Percentiles rank a stretch among this genome's conserved stretches.
Conservation (phyloP, 2,888 invertebrate species). For the Eueremaeus valkanovi region DNA sequence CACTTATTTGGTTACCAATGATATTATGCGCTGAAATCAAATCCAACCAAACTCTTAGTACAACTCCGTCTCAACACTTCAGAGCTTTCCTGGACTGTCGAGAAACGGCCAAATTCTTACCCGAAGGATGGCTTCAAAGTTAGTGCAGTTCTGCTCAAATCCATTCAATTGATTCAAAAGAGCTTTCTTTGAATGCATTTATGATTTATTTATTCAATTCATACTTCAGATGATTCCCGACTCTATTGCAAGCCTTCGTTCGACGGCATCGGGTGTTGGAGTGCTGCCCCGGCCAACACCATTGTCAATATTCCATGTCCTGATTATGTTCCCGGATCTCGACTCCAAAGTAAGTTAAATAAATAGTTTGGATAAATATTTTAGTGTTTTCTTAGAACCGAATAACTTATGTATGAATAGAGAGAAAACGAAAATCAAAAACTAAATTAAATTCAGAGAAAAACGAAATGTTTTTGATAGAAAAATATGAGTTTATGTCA, state of each 20-base stretch:
- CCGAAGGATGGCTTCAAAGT: not conserved
- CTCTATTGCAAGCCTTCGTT: slow-evolving; percentile 48
- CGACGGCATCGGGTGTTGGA: slow-evolving; percentile 56
- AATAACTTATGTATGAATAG: not conserved
- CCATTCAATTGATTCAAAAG: not conserved
- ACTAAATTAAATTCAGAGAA: not conserved
- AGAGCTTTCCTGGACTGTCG: not conserved
- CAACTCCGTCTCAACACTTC: slow-evolving; percentile 25
- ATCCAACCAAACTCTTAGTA: not conserved
- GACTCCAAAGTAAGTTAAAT: not conserved
- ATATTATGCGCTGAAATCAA: not conserved
- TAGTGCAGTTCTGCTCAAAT: not conserved
- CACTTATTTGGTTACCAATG: too few relatives aligned
- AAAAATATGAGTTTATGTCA: not conserved
- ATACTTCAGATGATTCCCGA: not conserved
- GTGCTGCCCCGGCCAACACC: slow-evolving; percentile 53
- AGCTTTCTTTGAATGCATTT: not conserved
- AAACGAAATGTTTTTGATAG: not conserved
- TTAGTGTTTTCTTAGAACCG: not conserved
- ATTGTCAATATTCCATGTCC: slow-evolving; percentile 62
- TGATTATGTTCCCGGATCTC: not conserved
- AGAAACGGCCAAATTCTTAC: not conserved
- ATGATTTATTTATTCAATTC: not conserved
- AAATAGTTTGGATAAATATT: not conserved
- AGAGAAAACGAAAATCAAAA: not conserved